Base-by-base conservation (phyloP, 2,888 invertebrate genomes). In the Kuschelorhynchus macadamiae region DNA sequence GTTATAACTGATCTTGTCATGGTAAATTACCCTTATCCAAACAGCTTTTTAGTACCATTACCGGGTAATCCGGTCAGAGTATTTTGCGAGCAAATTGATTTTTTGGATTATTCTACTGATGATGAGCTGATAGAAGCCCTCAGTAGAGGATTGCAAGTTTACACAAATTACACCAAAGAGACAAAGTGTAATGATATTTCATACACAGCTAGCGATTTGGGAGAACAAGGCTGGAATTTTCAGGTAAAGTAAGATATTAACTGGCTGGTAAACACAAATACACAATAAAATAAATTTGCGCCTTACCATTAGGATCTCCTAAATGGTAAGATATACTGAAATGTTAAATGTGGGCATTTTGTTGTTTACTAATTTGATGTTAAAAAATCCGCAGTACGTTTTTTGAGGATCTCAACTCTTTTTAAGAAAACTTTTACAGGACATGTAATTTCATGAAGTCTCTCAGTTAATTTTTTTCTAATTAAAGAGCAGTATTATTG, bases 1-100 rank as follows among this genome's bases (percentile, higher is more conserved):
- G 88, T 93, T 72, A 95, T 93, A 81, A 88, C 88, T 7, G 91
- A 92, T 76, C 82, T 97, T 71, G 97, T 96, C 0, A 98, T 98
- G 97, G 92, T 92, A 12, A 93, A 99, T 85, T 99, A 98, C 83
- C 98, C 98, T 0, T 98, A 97, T 81, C 85, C 91, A 0, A 89
- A 92, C 0, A 88, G 89, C 77, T 98, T 98, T 82, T 84, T 98
- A 52, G 87, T 89, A 49, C 90, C 91, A 0, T 80, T 98, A 18
- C 97, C 98, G 0, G 94, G 90, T 0, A 88, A 94, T 83, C 98
- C 98, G 0, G 91, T 98, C 25, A 84, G 87, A 42, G 85, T 85
- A 30, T 87, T 88, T 71, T 91, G 91, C 77, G 85, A 85, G 65
- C 86, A 86, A 73, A 78, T 91, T 0, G 84, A 71, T 11, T 71